Evolutionary conservation across 2,888 invertebrate genomes (phyloP), one percentile per base, ranked within the genome.

Genomic region (Caenorhabditis sp.): DNA sequence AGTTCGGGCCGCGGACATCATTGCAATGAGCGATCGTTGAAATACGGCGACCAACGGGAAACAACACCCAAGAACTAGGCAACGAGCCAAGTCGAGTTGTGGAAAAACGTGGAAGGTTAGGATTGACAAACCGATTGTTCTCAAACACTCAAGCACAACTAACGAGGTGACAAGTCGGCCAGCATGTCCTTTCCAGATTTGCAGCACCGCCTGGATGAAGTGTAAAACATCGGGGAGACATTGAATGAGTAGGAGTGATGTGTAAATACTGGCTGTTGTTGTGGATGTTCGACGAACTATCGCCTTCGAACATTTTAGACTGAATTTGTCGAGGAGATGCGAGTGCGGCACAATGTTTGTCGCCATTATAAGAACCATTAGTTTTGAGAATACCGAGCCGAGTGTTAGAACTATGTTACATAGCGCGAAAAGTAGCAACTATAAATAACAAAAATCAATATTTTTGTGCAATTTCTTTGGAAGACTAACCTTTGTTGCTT

Each of bases 331-430:
- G 37, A 72, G 6, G 12, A 69, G 43, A 24, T 69, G 68, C 14
- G 62, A 23, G 0, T 53, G 65, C 0, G 75, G 69, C 6, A 68
- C 43, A 23, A 85, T 76, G 69, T 84, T 86, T 43, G 86, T 84
- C 24, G 85, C 70, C 54, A 86, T 70, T 23, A 84, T 58, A 23
- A 83, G 60, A 1, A 84, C 76, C 24, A 77, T 69, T 2, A 76
- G 59, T 53, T 84, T 84, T 8, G 85, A 84, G 62, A 84, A 68
- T 14, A 83, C 71, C 0, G 81, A 74, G 19, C 84, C 84, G n/a
- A 79, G 49, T 5, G 82, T 68, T 55, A 83, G 67, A 21, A 79
- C 64, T 1, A 78, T 54, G 61, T 82, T 81, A 23, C 77, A 71
- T 49, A 79, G 53, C 17, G 83, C 61, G 58, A 84, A 82, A 4